A percentile compares a stretch with the other conserved stretches of the same genome.
Conservation (phyloP, 2,113 vertebrate species). For the Ginglymostoma cirratum region DNA sequence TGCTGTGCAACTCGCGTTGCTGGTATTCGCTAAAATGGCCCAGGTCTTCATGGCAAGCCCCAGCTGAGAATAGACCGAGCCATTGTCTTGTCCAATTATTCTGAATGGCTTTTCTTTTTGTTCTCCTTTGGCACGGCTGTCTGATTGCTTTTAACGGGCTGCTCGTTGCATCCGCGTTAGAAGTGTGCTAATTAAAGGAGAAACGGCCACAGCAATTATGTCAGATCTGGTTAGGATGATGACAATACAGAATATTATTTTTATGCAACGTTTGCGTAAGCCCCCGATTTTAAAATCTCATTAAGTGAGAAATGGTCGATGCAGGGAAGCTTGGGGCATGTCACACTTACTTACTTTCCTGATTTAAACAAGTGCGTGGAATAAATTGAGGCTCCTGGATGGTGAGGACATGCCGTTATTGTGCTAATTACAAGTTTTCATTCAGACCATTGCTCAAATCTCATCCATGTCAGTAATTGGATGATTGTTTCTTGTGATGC, state of each 20-base stretch:
- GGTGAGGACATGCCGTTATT: slow-evolving; percentile 55
- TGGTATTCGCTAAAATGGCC: background rate
- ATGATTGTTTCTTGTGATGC: too few species aligned
- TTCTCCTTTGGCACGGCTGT: slow-evolving; percentile 24
- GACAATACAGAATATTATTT: slow-evolving; percentile 33
- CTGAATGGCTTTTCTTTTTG: slow-evolving; percentile 23
- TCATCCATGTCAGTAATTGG: too few species aligned
- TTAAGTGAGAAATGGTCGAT: background rate
- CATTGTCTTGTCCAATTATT: slow-evolving; percentile 37
- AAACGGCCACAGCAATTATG: slow-evolving; percentile 36
- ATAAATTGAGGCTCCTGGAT: slow-evolving; percentile 49
- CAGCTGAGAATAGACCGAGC: slow-evolving; percentile 17
- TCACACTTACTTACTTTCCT: slow-evolving; percentile 46
- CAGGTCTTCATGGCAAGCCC: slow-evolving; percentile 19
- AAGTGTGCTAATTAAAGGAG: slow-evolving; percentile 35
- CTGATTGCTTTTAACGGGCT: slow-evolving; percentile 30
- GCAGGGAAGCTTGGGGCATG: slow-evolving; percentile 15
- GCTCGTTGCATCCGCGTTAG: background rate
- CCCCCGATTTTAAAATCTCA: slow-evolving; percentile 23
- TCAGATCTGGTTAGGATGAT: slow-evolving; percentile 23
- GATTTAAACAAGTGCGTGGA: slow-evolving; percentile 46
- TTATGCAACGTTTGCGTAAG: slow-evolving; percentile 9
- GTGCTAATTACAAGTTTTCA: slow-evolving; percentile 50
- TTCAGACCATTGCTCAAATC: background rate
- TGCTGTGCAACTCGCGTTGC: background rate